Evolutionary conservation across 2,113 vertebrate genomes (phyloP).

Genomic region (Opisthocomus hoazin): DNA sequence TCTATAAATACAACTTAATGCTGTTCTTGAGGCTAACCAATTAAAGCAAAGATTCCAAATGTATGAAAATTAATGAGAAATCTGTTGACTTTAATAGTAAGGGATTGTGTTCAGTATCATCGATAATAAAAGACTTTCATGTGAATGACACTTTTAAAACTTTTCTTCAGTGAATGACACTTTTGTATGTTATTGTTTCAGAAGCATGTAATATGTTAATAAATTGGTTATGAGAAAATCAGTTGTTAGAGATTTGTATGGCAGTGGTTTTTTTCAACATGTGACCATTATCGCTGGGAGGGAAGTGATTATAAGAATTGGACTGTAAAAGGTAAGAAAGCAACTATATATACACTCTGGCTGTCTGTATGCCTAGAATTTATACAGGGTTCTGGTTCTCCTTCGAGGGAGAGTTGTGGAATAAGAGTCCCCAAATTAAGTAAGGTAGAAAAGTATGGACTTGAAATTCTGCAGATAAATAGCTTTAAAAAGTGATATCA

Average conservation of each 20-base stretch:
- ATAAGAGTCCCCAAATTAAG: neutral
- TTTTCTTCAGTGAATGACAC: neutral
- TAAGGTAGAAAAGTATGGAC: neutral
- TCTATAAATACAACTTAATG: neutral
- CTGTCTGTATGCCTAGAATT: neutral
- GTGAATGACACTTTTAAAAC: neutral
- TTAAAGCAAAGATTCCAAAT: neutral
- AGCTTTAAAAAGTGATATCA: neutral
- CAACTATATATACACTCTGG: neutral
- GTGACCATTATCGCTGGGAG: neutral
- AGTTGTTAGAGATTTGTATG: neutral
- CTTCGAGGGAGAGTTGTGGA: neutral
- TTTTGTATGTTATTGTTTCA: neutral
- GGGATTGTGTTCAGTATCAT: neutral
- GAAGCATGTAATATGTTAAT: neutral
- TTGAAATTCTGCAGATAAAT: neutral
- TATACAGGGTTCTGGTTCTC: neutral
- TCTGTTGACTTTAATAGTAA: neutral
- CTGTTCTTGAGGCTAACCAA: neutral
- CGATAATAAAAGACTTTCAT: neutral
- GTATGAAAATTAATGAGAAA: neutral
- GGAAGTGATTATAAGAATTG: neutral
- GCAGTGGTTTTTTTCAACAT: neutral
- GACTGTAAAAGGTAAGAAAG: neutral
- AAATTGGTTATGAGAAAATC: neutral